Base-by-base conservation (phyloP, 2,888 invertebrate genomes). In the Neoitamus cyanurus region DNA sequence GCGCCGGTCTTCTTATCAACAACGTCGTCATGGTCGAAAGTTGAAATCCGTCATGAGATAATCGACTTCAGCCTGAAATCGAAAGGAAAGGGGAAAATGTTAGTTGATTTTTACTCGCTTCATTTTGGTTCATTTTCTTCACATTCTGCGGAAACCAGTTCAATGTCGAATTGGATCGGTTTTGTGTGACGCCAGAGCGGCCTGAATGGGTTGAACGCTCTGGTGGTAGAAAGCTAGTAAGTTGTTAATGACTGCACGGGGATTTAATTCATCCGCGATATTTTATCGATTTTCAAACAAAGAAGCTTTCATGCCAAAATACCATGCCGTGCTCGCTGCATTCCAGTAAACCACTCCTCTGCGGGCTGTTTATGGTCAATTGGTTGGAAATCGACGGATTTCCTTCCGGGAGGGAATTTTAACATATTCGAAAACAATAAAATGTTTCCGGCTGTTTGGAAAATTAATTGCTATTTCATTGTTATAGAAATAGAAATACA, bases 31-130 rank as follows among this genome's bases (percentile, higher is more conserved):
- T 82, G 36, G 68, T 69, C 36, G 36, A 69, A 69, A 37, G 68
- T 82, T 36, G 42, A 82, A 82, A 82, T 69, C 69, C 82, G 69
- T 82, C 82, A 69, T 69, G 68, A 68, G 82, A 82, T 69, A 69
- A 82, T 82, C 37, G 68, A 11, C 36, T 48, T 58, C 25, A 42
- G 69, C 69, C 82, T 82, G 82, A 68, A 82, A 82, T 15, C 48
- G 69, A 82, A 82, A 82, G 82, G 69, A 82, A 69, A 69, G 13
- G 25, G 69, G 69, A 37, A n/a, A 82, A 68, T 36, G 20, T 75
- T 75, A 70, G 30, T 75, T 75, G 6, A 7, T 37, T 37, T 15
- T 37, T 37, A 11, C 20, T 75, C 11, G 0, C 2, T 20, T 2
- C 25, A 58, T 15, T 58, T 15, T 25, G 2, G 1, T 58, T 34